Conservation (phyloP, 1,140 invertebrate genomes). For the Camponotus pennsylvanicus region DNA sequence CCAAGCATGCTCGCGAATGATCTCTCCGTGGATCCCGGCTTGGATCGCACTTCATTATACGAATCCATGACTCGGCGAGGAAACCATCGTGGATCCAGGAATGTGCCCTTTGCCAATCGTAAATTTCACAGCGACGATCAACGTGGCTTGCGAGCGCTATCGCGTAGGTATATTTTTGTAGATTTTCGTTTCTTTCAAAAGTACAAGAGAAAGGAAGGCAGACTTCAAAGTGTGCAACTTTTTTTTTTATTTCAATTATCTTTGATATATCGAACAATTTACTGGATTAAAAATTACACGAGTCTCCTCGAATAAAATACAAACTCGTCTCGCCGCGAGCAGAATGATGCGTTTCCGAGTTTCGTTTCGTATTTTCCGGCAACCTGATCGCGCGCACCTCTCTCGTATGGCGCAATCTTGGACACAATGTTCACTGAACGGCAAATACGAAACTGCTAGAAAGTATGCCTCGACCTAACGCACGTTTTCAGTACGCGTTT, state of each 20-base stretch:
- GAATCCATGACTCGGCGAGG: constrained; percentile 25
- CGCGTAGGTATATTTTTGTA: not conserved
- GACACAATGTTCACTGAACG: constrained; percentile 49
- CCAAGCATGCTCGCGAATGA: constrained; percentile 64
- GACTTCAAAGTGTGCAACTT: not conserved
- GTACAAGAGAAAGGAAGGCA: not conserved
- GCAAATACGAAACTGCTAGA: constrained; percentile 54
- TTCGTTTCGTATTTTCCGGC: constrained; percentile 24
- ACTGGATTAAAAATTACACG: not conserved
- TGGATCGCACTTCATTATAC: constrained; percentile 26
- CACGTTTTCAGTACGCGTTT: not conserved
- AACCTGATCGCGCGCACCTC: constrained; percentile 38
- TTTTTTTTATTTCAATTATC: not conserved
- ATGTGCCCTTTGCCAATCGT: constrained; percentile 58
- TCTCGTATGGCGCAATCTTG: constrained; percentile 40
- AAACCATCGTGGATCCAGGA: constrained; percentile 42
- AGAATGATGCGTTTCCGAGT: not conserved
- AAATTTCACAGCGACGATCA: not conserved
- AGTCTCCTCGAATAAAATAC: not conserved
- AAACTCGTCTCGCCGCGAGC: not conserved
- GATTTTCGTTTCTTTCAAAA: not conserved
- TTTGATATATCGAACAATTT: not conserved
- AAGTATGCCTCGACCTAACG: constrained; percentile 44
- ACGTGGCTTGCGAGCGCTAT: constrained; percentile 2
- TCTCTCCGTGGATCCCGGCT: constrained; percentile 32